Evolutionary conservation across 2,113 vertebrate species (phyloP).

Genomic region (Muscicapa adusta): DNA sequence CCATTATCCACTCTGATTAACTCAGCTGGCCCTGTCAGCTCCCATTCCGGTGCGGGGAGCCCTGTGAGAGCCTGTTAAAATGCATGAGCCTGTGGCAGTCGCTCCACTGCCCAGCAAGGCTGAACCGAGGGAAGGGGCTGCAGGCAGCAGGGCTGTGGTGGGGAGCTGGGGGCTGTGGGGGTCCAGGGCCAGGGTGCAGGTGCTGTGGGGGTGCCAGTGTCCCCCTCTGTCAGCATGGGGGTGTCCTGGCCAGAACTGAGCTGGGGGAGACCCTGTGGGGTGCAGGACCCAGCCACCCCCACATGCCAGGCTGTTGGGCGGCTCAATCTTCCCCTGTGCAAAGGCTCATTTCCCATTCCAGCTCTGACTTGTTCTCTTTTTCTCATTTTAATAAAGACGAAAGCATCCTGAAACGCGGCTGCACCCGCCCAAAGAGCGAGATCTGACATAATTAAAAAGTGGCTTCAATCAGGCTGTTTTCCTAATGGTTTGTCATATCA

Average conservation of each 20-base stretch:
- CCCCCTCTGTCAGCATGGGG: neutral
- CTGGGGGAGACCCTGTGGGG: neutral
- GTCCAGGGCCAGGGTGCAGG: fast-evolving
- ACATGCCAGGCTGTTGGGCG: neutral
- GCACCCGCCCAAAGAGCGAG: constrained; percentile 24
- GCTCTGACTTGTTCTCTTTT: constrained; percentile 58
- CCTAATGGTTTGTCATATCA: constrained; percentile 65
- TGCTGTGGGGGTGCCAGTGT: neutral
- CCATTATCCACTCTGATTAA: constrained; percentile 78
- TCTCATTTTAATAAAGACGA: constrained; percentile 67
- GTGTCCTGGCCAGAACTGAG: neutral
- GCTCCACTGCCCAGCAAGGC: neutral
- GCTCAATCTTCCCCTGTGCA: neutral
- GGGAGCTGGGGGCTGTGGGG: neutral
- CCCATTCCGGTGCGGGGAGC: constrained; percentile 39
- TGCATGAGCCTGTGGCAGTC: constrained; percentile 52
- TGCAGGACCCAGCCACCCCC: neutral
- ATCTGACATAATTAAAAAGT: constrained; percentile 71
- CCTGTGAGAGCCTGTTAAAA: constrained; percentile 62
- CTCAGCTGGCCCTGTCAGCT: constrained; percentile 75
- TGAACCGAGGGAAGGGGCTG: neutral
- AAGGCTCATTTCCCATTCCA: constrained; percentile 41
- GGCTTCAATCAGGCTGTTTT: constrained; percentile 66
- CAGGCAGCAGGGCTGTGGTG: neutral
- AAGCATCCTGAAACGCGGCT: constrained; percentile 52